Base-by-base conservation (phyloP, 2,113 vertebrate species). In the Indicator indicator region DNA sequence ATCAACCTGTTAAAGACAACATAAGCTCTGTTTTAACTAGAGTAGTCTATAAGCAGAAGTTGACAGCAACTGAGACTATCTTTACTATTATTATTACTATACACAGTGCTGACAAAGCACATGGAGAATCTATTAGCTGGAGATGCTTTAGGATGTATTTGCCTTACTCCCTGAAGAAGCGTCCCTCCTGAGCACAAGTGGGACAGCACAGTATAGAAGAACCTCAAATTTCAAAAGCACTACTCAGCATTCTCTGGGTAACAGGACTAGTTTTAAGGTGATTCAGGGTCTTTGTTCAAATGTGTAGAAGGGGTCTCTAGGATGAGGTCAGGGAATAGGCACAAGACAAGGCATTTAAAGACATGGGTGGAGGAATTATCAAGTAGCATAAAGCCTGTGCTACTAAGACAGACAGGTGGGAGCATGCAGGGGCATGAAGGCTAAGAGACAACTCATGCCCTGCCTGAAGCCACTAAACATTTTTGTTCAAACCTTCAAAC, bases 1-100 rank as follows among this genome's bases (percentile, higher is more conserved):
- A 92, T 99, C 99, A 96, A 99, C 99, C 99, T 99, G 86, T 26
- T 77, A 75, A 16, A 59, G 11, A 30, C 38, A 87, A 91, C 0
- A 82, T 26, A 69, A 79, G 65, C 8, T 26, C 54, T 52, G 23
- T 72, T 93, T 76, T 71, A 77, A 80, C 20, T 10, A 0, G 5
- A 63, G 11, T 4, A 38, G 9, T 33, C 46, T 33, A 6, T 33
- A 32, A 74, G 27, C 19, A 7, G 23, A 73, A 69, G 68, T 0
- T 71, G 23, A 28, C 12, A 74, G 72, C 36, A 72, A 59, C 1
- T 54, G 9, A 9, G 16, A 87, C 58, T 32, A 64, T 30, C 52
- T 83, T 67, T 32, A 73, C 15, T 88, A 52, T 26, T 52, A 52
- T 13, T 52, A 24, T 52, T 52, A 63, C 27, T 9, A 63, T 32